These are phyloP conservation scores for Sisor rabdophorus DNA, from an alignment of 2,113 vertebrate species.

Conservation along the genomic window DNA sequence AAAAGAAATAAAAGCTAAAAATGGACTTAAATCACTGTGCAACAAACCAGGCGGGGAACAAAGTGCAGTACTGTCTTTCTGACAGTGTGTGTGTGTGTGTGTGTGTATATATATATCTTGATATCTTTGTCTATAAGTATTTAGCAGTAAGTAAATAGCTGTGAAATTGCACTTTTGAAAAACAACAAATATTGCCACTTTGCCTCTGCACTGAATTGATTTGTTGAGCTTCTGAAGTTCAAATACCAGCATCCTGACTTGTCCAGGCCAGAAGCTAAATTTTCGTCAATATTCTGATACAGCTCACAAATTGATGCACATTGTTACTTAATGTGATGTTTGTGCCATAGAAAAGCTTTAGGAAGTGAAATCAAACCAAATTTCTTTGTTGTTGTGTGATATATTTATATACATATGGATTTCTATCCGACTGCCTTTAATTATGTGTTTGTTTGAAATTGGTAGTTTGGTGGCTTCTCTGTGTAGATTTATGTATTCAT, in stretches of 20 bases:
- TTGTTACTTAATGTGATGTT: not conserved
- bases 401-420: not conserved
- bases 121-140: not conserved
- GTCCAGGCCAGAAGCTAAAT: not conserved
- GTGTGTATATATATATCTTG: no score
- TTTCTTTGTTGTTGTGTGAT: not conserved
- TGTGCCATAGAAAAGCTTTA: not conserved
- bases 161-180: slow-evolving; percentile 35
- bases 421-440: not conserved
- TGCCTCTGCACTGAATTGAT: slow-evolving; percentile 43
- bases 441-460: not conserved
- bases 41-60: not conserved
- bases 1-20: not conserved
- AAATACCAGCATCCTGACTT: slow-evolving; percentile 42
- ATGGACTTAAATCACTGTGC: slow-evolving; percentile 3
- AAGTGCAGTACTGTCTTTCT: not conserved
- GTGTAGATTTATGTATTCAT: not conserved
- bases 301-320: not conserved
- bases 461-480: not conserved
- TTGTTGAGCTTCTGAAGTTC: slow-evolving; percentile 13
- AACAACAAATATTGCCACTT: slow-evolving; percentile 43
- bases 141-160: not conserved
- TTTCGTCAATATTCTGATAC: not conserved
- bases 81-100: no score
- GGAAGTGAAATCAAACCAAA: not conserved